Percentiles rank a stretch among this genome's conserved stretches.
phyloP scores from a whole-genome alignment of 2,888 invertebrate genomes.

The Elmis aenea region DNA sequence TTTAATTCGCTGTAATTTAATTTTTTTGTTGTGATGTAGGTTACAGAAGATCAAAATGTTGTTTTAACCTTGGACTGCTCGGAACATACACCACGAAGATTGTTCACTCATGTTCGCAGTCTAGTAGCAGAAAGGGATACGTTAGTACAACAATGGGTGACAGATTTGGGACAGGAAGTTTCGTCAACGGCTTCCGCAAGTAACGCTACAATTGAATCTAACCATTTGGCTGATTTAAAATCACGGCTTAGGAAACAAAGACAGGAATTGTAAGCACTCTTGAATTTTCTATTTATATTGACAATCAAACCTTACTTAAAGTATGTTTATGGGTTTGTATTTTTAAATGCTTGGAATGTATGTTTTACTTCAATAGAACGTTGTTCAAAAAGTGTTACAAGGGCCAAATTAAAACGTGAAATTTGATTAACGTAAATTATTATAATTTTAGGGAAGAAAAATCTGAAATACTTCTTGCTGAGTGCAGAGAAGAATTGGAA shows the following conservation, averaged over 20 bases:
- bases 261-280: slow-evolving; percentile 90
- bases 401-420: slow-evolving; percentile 19
- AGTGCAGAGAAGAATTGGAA: slow-evolving; percentile 85
- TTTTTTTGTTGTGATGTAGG: slow-evolving; percentile 47
- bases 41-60: slow-evolving; percentile 84
- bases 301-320: no score
- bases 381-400: no score
- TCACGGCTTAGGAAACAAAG: slow-evolving; percentile 83
- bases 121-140: slow-evolving; percentile 81
- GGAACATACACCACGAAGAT: slow-evolving; percentile 66
- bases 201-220: slow-evolving; percentile 61
- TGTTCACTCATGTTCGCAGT: slow-evolving; percentile 73
- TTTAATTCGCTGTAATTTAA: no score
- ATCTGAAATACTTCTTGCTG: slow-evolving; percentile 77
- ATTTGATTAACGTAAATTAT: slow-evolving; percentile 16
- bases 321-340: no score
- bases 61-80: slow-evolving; percentile 78
- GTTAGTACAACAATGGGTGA: slow-evolving; percentile 53
- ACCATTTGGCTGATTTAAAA: slow-evolving; percentile 89
- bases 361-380: no score
- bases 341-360: no score
- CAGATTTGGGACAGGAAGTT: slow-evolving; percentile 39
- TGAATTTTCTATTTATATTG: no score
- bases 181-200: slow-evolving; percentile 9
- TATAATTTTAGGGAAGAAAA: slow-evolving; percentile 79